Evolutionary conservation across 2,888 invertebrate species (phyloP), one percentile per base, ranked within the genome.

Genomic region (Hypsopygia costalis): DNA sequence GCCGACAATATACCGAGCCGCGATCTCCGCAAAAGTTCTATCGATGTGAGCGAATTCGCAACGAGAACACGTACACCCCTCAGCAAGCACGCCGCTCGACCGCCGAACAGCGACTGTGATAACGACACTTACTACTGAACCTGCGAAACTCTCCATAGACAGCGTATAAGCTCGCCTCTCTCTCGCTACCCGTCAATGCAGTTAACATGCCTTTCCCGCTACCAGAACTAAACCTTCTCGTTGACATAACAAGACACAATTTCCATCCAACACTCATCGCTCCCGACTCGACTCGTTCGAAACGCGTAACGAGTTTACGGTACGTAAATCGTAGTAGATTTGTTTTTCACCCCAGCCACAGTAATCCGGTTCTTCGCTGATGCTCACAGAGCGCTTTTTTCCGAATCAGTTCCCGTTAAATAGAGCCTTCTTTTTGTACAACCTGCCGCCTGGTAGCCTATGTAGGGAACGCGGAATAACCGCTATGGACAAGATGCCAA

Each of bases 31-130:
- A 75, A 86, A 87, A 87, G 81, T 87, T 88, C 71, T 65, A 61
- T 55, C 71, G 73, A 65, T 68, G 63, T 60, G 66, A 58, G 56
- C 52, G 45, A 42, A 52, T 55, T 53, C 58, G 66, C 47, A 56
- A 46, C 48, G 52, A 57, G 58, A 58, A 58, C 50, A 46, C 61
- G 55, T 52, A 52, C 61, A 55, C 51, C 68, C 65, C 55, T 54
- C 54, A 62, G 66, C 73, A 59, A 73, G 74, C 72, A 63, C 78
- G 79, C 83, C 69, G 81, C 72, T 69, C 83, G 81, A 77, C 56
- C 71, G 83, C 74, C 78, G 81, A 85, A 75, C 81, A 79, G 82
- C 86, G 81, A 88, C 87, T 88, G 86, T 83, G 85, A 86, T 87
- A 88, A 85, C 82, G 74, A 78, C 68, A 75, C 75, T 79, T 77